A percentile compares a stretch with the other conserved stretches of the same genome.
Evolutionary conservation across 2,113 vertebrate species (phyloP).

Genomic region (Oryzias woworae): DNA sequence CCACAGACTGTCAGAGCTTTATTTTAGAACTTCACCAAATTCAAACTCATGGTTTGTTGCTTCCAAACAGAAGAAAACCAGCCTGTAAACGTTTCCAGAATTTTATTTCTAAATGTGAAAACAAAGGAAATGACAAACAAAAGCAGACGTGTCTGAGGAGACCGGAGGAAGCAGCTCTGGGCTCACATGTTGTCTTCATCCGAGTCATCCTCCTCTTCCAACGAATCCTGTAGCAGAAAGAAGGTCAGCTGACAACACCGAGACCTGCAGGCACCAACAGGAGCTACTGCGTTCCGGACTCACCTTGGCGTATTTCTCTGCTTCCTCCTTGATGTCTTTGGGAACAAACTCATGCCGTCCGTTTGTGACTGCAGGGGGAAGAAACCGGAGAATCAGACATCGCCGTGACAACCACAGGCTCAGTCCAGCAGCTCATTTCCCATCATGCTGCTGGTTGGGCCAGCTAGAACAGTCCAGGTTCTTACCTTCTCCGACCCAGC

Average conservation of each 20-base stretch:
- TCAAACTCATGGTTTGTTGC: too few species aligned
- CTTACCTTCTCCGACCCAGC: slow-evolving; percentile 98
- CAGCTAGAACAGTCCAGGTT: not conserved
- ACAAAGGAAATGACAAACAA: slow-evolving; percentile 40
- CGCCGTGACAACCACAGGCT: not conserved
- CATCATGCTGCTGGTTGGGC: not conserved
- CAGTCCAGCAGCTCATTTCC: not conserved
- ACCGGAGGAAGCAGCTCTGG: not conserved
- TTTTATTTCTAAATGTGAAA: slow-evolving; percentile 48
- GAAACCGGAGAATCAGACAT: not conserved
- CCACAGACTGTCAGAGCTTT: slow-evolving; percentile 31
- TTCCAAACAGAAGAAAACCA: not conserved
- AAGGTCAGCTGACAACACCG: not conserved
- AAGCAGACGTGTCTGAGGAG: not conserved
- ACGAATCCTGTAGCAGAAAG: slow-evolving; percentile 85
- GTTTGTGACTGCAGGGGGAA: slow-evolving; percentile 84
- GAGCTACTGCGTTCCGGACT: slow-evolving; percentile 19
- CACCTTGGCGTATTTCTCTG: slow-evolving; percentile 99
- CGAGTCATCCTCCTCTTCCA: slow-evolving; percentile 98
- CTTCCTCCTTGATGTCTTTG: slow-evolving; percentile 93
- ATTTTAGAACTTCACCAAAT: not conserved
- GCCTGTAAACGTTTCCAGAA: not conserved
- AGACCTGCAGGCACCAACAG: not conserved
- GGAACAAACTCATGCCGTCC: slow-evolving; percentile 95
- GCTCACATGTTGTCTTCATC: slow-evolving; percentile 98